phyloP scores from a whole-genome alignment of 2,888 invertebrate genomes.

The Cepaea hortensis region DNA sequence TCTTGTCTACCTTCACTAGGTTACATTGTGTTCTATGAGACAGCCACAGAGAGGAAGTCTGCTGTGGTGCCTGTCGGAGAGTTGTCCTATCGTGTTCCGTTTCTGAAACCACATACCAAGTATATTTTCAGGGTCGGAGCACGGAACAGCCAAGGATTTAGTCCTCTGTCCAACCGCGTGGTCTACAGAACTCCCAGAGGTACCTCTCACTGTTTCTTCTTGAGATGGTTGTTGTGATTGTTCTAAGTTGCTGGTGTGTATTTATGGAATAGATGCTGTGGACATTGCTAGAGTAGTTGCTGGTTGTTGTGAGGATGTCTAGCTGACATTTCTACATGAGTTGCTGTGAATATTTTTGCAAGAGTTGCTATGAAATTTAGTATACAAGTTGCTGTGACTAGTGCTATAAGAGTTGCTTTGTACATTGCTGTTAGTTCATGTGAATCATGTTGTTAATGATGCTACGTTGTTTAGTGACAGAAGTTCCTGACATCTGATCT shows the following conservation, averaged over 20 bases:
- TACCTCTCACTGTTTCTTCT: neutral
- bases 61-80: conserved; percentile 89
- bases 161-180: conserved; percentile 88
- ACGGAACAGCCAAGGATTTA: conserved; percentile 88
- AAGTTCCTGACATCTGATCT: no score
- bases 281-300: no score
- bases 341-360: no score
- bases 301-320: no score
- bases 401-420: no score
- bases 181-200: conserved; percentile 55
- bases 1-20: conserved; percentile 78
- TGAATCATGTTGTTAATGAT: no score
- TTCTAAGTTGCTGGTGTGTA: neutral
- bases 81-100: conserved; percentile 85
- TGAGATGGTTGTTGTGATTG: neutral
- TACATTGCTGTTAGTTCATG: no score
- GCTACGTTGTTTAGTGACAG: no score
- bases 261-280: neutral
- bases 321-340: neutral
- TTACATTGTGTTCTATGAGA: conserved; percentile 92
- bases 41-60: conserved; percentile 84
- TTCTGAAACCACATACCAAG: conserved; percentile 88
- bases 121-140: conserved; percentile 96
- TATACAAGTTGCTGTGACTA: no score
- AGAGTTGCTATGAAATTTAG: no score